Conservation (phyloP, 2,888 invertebrate genomes). For the Thecocarcelia acutangulata region DNA sequence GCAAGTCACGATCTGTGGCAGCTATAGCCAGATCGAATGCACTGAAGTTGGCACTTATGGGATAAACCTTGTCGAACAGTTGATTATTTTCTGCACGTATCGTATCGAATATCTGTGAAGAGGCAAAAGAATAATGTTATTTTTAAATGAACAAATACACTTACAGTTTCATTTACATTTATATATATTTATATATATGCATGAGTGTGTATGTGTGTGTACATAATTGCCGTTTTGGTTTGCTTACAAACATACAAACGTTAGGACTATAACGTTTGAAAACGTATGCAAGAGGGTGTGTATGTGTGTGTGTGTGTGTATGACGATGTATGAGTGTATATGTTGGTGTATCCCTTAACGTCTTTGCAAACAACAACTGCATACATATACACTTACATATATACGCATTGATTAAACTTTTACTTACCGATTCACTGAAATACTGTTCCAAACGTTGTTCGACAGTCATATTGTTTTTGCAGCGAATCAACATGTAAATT, state of each 20-base stretch:
- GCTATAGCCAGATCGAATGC: conserved; percentile 82
- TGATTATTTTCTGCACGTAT: conserved; percentile 82
- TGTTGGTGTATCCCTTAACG: background rate
- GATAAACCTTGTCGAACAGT: conserved; percentile 83
- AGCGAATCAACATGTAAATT: conserved; percentile 81
- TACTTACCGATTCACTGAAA: conserved; percentile 79
- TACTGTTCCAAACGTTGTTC: conserved; percentile 78
- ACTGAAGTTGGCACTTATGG: conserved; percentile 83
- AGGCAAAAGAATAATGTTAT: conserved; percentile 35
- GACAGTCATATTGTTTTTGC: conserved; percentile 79
- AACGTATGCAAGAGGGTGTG: background rate
- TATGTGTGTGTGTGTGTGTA: background rate
- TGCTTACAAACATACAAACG: too few relatives aligned
- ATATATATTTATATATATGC: background rate
- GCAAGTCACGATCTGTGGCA: conserved; percentile 79
- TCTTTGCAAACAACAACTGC: background rate
- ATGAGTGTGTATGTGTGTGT: too few relatives aligned
- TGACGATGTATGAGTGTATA: too few relatives aligned
- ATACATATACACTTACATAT: background rate
- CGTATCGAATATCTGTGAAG: conserved; percentile 83
- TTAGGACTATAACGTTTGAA: too few relatives aligned
- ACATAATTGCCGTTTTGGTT: too few relatives aligned
- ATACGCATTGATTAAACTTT: background rate
- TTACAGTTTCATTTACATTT: background rate
- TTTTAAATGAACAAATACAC: background rate